Percentiles rank a stretch among this genome's conserved stretches.
phyloP scores from a whole-genome alignment of 1,140 invertebrate genomes.

The Drosophila hydei region DNA sequence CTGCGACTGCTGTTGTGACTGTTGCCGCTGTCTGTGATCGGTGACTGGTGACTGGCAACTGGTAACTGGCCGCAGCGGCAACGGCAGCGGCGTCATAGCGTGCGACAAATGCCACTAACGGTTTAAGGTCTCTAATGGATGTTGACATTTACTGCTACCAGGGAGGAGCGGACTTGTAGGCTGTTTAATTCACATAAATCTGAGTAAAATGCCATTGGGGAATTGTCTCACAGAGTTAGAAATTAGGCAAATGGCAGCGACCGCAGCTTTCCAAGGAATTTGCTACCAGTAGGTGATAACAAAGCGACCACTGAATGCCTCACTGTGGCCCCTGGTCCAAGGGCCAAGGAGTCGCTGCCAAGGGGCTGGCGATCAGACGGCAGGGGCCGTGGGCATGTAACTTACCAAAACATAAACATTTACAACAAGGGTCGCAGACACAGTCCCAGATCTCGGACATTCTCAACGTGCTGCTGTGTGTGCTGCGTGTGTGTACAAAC shows the following conservation, averaged over 20 bases:
- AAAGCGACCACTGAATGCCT: constrained; percentile 64
- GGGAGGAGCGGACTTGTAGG: constrained; percentile 39
- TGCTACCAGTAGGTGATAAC: constrained; percentile 62
- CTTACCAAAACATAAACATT: constrained; percentile 73
- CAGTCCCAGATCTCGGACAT: constrained; percentile 17
- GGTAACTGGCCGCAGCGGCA: constrained; percentile 7
- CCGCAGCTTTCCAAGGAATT: constrained; percentile 70
- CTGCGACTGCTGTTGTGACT: constrained; percentile 65
- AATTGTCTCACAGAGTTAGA: constrained; percentile 61
- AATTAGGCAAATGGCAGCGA: constrained; percentile 77
- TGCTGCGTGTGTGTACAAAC: constrained; percentile 65
- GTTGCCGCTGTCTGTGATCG: constrained; percentile 34
- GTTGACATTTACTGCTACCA: constrained; percentile 81
- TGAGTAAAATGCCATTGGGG: constrained; percentile 75
- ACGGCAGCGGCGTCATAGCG: constrained; percentile 70
- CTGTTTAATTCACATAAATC: constrained; percentile 81
- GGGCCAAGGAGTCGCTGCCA: constrained; percentile 9
- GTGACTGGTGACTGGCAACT: constrained; percentile 7
- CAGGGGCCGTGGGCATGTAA: constrained; percentile 61
- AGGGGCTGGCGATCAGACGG: constrained; percentile 13
- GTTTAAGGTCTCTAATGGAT: constrained; percentile 81
- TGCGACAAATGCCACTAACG: constrained; percentile 82
- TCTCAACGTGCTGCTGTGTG: constrained; percentile 10
- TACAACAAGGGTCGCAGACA: constrained; percentile 66
- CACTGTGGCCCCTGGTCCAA: neutral